Percentiles rank a stretch among this genome's conserved stretches.
Evolutionary conservation across 1,140 invertebrate species (phyloP).

Genomic region (Aporrectodea caliginosa): DNA sequence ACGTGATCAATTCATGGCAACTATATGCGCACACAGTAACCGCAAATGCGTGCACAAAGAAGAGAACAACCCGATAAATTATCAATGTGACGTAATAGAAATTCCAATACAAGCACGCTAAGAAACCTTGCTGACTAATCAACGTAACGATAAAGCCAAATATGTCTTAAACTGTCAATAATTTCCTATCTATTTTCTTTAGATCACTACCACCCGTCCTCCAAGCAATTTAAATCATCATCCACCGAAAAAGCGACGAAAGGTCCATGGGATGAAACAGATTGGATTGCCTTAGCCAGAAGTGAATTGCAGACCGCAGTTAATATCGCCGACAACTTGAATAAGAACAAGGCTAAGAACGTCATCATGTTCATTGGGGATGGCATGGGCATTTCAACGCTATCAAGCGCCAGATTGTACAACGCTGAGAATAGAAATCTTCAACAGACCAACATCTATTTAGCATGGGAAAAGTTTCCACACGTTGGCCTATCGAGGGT

Average conservation of each 20-base stretch:
- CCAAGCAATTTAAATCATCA: neutral
- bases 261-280: slow-evolving; percentile 3
- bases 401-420: slow-evolving; percentile 43
- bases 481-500: slow-evolving; percentile 34
- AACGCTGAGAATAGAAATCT: slow-evolving; percentile 28
- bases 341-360: slow-evolving; percentile 44
- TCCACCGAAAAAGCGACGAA: too few relatives aligned
- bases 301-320: slow-evolving; percentile 5
- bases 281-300: slow-evolving; percentile 10
- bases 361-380: slow-evolving; percentile 50
- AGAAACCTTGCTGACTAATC: too few relatives aligned
- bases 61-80: too few relatives aligned
- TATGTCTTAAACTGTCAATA: too few relatives aligned
- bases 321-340: slow-evolving; percentile 22
- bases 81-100: too few relatives aligned
- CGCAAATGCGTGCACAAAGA: too few relatives aligned
- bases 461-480: slow-evolving; percentile 30
- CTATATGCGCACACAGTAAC: too few relatives aligned
- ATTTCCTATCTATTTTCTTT: too few relatives aligned
- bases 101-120: too few relatives aligned
- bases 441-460: slow-evolving; percentile 16
- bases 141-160: too few relatives aligned
- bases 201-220: neutral
- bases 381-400: slow-evolving; percentile 47
- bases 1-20: too few relatives aligned